Evolutionary conservation across 2,797 vertebrate species (phyloP), one percentile per base, ranked within the genome.

Genomic region (Lithobates pipiens): DNA sequence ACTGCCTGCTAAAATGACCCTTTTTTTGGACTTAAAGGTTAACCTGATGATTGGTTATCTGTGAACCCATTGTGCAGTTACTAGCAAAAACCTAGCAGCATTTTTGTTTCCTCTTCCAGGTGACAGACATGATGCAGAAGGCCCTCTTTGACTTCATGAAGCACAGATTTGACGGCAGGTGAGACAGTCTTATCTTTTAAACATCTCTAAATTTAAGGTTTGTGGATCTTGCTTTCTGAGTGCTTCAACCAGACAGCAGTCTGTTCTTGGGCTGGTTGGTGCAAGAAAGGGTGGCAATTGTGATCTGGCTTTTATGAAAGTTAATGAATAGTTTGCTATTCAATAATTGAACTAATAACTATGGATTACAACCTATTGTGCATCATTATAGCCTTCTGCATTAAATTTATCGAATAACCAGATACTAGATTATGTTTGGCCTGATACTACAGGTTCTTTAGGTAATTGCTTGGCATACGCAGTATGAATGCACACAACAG

Each of bases 41-140:
- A 36, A 15, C 72, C 10, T 72, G 36, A 25, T 11, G 0, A 29
- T 74, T 74, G 36, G 23, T 44, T 73, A 73, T 73, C 36, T 25
- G 13, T n/a, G 15, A 25, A 27, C 5, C 23, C 23, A 25, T 15
- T 5, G 42, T 27, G 15, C 13, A 27, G 6, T 67, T 67, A 13
- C 23, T 72, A 72, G 39, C 32, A 32, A 72, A 11, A 72, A 36
- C 23, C 32, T 7, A 21, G 1, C 27, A 21, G 32, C 13, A 76
- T 32, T 76, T 25, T 36, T 69, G 23, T 79, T 86, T 75, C 15
- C 76, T 83, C n/a, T 63, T 11, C 27, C 79, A 99, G 97, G 98
- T 98, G 91, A 99, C 98, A 10, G 98, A 99, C 89, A 99, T 99
- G 98, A 99, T 99, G 98, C 98, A 99, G 96, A 99, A 99, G 94